phyloP scores from a whole-genome alignment of 1,140 invertebrate genomes.

The Macrosteles quadrilineatus region DNA sequence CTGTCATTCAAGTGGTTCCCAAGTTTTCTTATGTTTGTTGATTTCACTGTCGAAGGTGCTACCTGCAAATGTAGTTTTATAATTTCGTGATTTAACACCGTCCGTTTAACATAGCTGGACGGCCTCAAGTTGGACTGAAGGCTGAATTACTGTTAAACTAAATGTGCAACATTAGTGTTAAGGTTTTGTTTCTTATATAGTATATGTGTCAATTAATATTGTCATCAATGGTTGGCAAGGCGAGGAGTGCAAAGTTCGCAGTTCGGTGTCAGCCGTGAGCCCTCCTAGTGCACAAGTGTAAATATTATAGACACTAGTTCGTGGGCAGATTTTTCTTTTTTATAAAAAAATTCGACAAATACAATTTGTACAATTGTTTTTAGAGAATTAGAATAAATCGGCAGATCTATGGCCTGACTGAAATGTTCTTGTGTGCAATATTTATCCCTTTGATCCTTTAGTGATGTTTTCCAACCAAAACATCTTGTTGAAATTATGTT shows the following conservation, averaged over 20 bases:
- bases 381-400: conserved; percentile 28
- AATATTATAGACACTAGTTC: conserved; percentile 3
- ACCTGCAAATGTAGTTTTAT: conserved; percentile 16
- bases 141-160: conserved; percentile 21
- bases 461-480: no score
- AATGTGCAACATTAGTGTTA: conserved; percentile 28
- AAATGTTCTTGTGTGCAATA: conserved; percentile 2
- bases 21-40: conserved; percentile 4
- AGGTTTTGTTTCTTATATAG: conserved; percentile 18
- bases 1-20: conserved; percentile 3
- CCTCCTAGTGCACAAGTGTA: not conserved
- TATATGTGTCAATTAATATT: conserved; percentile 25
- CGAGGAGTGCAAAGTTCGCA: no score
- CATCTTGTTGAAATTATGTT: no score
- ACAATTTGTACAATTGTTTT: conserved; percentile 32
- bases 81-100: conserved; percentile 6
- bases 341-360: conserved; percentile 27
- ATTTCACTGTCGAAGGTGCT: conserved; percentile 5
- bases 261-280: not conserved
- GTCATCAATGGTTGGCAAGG: not conserved
- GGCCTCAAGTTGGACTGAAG: not conserved
- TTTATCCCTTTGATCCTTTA: no score
- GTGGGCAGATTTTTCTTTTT: conserved; percentile 11
- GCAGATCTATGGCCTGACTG: conserved; percentile 26
- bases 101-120: not conserved